Evolutionary conservation across 2,797 vertebrate genomes (phyloP), one percentile per base, ranked within the genome.

Genomic region (Mus minutoides): DNA sequence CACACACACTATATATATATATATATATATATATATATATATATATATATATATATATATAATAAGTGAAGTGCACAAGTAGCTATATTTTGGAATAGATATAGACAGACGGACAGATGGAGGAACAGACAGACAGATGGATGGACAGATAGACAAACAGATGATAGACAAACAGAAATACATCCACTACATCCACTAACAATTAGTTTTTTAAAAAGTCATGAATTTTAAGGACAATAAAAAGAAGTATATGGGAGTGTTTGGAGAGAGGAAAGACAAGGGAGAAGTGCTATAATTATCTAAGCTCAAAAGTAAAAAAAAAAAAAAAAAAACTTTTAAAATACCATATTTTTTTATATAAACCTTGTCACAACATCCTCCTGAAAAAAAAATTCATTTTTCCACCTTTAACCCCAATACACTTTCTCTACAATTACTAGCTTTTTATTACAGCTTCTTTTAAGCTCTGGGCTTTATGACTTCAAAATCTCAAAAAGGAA

Each of bases 381-480:
- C 37, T 49, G 54, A 95, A 9, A 49, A 9, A 49, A 43, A 92
- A 21, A 10, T 84, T 92, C 26, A 79, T 92, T 82, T 29, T 94
- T 60, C 92, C 58, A 64, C 31, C 16, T 95, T 64, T 83, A 87
- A 16, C 16, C 16, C 34, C 24, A 67, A 29, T 84, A 52, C 0
- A 14, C 8, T 10, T 75, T 92, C 19, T 31, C 64, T 94, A 94
- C 6, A 90, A 90, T 90, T 78, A 75, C 37, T 43, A 91, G 60
- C 9, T 86, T 62, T 85, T 89, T 79, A 40, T 22, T 83, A 60
- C 17, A 97, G 22, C 17, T 92, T 94, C 22, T 54, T 56, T 3
- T 75, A 83, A 73, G 29, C 49, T 40, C 19, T 64, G 46, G 34
- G 4, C 6, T 96, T 92, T 94, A 69, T 95, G 11, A 92, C 83